Evolutionary conservation across 2,113 vertebrate species (phyloP), one percentile per base, ranked within the genome.

Genomic region (Eupsittula cactorum): DNA sequence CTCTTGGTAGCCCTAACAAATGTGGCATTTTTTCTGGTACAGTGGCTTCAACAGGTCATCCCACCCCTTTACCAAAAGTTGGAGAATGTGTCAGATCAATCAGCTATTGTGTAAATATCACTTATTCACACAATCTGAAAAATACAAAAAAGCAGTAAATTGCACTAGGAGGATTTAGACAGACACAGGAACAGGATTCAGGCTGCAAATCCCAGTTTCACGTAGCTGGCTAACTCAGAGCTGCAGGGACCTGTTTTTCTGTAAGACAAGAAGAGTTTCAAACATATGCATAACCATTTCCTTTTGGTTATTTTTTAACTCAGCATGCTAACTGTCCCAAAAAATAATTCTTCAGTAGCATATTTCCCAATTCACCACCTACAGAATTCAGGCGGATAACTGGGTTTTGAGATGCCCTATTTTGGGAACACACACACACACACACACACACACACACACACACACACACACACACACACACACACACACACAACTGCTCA

Each of bases 191-290:
- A 65, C 0, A 70, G 23, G 53, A 71, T 60, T 71, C 62, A 78
- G 64, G 50, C 28, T 82, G 55, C 46, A 82, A 70, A 91, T 11
- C 70, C n/a, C 81, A 71, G n/a, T 42, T 42, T 82, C 24, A 13
- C 0, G 0, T 1, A 21, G 8, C 29, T 83, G 29, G 33, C 52
- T 60, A 71, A n/a, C 23, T 83, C 28, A 62, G 42, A 82, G 19
- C 33, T 83, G 52, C 29, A 55, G 29, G 15, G n/a, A 67, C 15
- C 28, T 37, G 11, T 39, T 89, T 41, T 71, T 46, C 80, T 52
- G 1, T 6, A 88, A 76, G 25, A 44, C 29, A 73, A 15, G 31
- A 55, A 15, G 28, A 27, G 8, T 53, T 82, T 88, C 79, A 94
- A 23, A 57, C 21, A 53, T 19, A 68, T 0, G 1, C 11, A 12